phyloP scores from a whole-genome alignment of 2,797 vertebrate species.

The Hemibagrus guttatus region DNA sequence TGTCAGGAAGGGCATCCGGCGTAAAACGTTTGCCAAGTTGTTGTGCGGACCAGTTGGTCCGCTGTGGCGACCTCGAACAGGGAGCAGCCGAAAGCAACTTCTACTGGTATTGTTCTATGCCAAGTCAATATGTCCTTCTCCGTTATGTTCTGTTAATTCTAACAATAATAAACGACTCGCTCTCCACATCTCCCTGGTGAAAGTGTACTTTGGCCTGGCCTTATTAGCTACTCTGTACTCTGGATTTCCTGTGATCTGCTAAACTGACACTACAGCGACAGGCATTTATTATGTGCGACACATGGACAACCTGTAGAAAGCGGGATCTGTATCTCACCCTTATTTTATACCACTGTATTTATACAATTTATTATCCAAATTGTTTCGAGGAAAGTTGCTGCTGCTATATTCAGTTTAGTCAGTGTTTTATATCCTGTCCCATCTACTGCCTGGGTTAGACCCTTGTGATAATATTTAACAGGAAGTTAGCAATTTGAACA shows the following conservation, averaged over 20 bases:
- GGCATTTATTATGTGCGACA: background rate
- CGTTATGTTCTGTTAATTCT: background rate
- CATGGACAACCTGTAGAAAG: background rate
- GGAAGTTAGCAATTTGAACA: background rate
- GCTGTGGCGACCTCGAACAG: too few species aligned
- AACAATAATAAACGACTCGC: background rate
- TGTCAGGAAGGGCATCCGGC: too few species aligned
- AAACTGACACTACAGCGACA: slow-evolving; percentile 7
- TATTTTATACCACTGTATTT: background rate
- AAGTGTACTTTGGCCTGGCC: background rate
- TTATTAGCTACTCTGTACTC: slow-evolving; percentile 24
- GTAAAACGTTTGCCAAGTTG: too few species aligned
- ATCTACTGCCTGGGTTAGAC: background rate
- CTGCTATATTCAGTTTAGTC: background rate
- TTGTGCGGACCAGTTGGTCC: too few species aligned
- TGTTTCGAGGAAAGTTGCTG: background rate
- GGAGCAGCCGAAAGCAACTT: too few species aligned
- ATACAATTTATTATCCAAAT: background rate
- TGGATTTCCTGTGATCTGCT: slow-evolving; percentile 40
- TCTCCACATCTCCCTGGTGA: background rate
- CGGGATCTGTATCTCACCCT: background rate
- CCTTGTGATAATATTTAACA: slow-evolving; percentile 1
- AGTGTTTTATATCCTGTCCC: background rate
- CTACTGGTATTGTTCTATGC: background rate
- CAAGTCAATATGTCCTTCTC: background rate